Conservation (phyloP, 2,797 vertebrate genomes). For the Poecilia gillii region DNA sequence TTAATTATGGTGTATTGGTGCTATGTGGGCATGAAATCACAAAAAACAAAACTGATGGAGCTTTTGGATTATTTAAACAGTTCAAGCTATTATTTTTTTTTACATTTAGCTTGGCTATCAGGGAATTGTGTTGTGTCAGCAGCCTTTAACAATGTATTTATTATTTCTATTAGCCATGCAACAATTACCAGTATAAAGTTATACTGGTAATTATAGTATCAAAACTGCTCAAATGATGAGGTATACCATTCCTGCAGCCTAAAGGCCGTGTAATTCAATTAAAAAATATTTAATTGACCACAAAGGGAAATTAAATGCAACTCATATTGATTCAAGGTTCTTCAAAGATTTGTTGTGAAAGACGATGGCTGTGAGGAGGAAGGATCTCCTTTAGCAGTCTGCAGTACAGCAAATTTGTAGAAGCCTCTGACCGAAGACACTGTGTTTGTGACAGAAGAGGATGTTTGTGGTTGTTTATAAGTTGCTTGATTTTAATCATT, state of each 20-base stretch:
- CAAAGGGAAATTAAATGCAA: too few relatives aligned
- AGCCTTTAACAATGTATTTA: not conserved
- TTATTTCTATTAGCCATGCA: not conserved
- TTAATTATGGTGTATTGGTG: slow-evolving; percentile 66
- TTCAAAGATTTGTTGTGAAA: too few relatives aligned
- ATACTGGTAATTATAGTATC: not conserved
- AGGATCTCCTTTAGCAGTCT: too few relatives aligned
- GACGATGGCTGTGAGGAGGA: too few relatives aligned
- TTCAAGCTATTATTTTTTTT: slow-evolving; percentile 21
- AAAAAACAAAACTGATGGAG: slow-evolving; percentile 42
- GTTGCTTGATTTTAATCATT: too few relatives aligned
- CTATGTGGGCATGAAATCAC: slow-evolving; percentile 58
- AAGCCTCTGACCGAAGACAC: too few relatives aligned
- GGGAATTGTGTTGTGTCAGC: slow-evolving; percentile 23
- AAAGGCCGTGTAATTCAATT: not conserved
- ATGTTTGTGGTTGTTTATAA: too few relatives aligned
- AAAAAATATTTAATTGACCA: too few relatives aligned
- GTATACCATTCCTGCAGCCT: not conserved
- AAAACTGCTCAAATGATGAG: not conserved
- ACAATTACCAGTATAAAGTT: not conserved
- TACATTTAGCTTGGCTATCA: slow-evolving; percentile 21
- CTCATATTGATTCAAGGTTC: too few relatives aligned
- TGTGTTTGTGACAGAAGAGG: too few relatives aligned
- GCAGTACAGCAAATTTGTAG: too few relatives aligned
- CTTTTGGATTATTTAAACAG: slow-evolving; percentile 53